These are phyloP conservation scores for Engystomops pustulosus DNA, from an alignment of 2,113 vertebrate species.

Conservation along the genomic window DNA sequence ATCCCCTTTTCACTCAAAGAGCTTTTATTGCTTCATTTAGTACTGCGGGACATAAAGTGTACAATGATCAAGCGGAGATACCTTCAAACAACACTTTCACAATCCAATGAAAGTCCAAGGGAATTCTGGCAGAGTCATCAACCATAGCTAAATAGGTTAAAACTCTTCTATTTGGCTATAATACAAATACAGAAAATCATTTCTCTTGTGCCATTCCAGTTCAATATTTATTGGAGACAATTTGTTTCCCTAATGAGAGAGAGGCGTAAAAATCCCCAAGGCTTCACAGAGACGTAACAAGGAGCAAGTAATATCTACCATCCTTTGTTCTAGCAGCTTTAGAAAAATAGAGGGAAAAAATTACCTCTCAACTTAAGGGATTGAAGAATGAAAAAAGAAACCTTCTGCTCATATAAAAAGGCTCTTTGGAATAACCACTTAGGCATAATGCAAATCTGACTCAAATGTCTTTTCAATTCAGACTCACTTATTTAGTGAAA, in stretches of 20 bases:
- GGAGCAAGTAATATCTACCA: slow-evolving; percentile 53
- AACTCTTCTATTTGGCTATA: slow-evolving; percentile 42
- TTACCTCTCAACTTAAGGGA: slow-evolving; percentile 55
- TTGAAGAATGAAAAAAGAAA: slow-evolving; percentile 51
- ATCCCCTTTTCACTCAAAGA: not conserved
- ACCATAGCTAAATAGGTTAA: slow-evolving; percentile 51
- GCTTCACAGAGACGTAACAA: slow-evolving; percentile 55
- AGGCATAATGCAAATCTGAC: slow-evolving; percentile 56
- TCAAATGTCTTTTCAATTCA: slow-evolving; percentile 58
- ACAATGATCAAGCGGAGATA: slow-evolving; percentile 8
- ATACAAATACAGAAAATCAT: slow-evolving; percentile 58
- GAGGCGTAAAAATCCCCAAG: slow-evolving; percentile 55
- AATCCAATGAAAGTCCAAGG: slow-evolving; percentile 19
- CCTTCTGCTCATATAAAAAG: slow-evolving; percentile 52
- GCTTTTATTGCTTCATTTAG: slow-evolving; percentile 12
- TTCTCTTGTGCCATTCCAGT: slow-evolving; percentile 50
- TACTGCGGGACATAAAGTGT: not conserved
- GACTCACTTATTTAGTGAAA: slow-evolving; percentile 51
- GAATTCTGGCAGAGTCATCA: slow-evolving; percentile 41
- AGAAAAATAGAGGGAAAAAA: slow-evolving; percentile 54
- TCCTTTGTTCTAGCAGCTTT: slow-evolving; percentile 56
- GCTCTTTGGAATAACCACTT: slow-evolving; percentile 56
- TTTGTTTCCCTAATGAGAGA: slow-evolving; percentile 60
- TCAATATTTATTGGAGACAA: slow-evolving; percentile 60
- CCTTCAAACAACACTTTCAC: not conserved